Conservation (phyloP, 2,113 vertebrate species). For the Enhydra lutris region DNA sequence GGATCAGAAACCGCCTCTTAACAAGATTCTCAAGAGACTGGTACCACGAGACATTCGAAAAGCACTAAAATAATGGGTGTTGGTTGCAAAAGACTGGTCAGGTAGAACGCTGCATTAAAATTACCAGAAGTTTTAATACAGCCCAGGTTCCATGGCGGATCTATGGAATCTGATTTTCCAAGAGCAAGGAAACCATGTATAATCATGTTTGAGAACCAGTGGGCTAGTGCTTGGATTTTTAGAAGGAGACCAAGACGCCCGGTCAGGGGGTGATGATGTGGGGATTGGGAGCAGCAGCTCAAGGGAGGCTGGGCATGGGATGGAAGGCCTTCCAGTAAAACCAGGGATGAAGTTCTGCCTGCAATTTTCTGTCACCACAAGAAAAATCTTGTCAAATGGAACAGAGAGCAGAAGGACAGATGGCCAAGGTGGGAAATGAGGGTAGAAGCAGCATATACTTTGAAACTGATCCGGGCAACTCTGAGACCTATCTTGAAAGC, state of each 20-base stretch:
- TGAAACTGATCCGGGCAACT: neutral
- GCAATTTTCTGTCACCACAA: neutral
- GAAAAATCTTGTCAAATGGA: neutral
- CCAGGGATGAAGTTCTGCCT: neutral
- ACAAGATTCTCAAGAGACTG: neutral
- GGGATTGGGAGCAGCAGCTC: no score
- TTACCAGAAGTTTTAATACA: neutral
- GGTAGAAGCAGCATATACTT: neutral
- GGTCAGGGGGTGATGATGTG: accelerated
- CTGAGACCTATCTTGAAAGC: neutral
- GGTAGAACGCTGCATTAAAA: neutral
- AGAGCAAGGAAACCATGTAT: neutral
- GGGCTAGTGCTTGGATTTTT: neutral
- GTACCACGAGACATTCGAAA: neutral
- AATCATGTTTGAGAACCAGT: neutral
- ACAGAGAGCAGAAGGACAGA: neutral
- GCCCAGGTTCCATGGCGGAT: neutral
- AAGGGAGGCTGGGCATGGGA: neutral
- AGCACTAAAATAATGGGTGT: neutral
- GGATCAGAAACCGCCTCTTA: neutral
- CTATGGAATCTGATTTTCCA: neutral
- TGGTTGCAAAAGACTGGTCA: neutral
- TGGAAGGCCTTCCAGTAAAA: neutral
- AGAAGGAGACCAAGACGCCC: neutral
- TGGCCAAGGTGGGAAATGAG: neutral